Percentiles rank a stretch among this genome's conserved stretches.
Evolutionary conservation across 1,140 invertebrate species (phyloP).

Genomic region (Philaenus spumarius): DNA sequence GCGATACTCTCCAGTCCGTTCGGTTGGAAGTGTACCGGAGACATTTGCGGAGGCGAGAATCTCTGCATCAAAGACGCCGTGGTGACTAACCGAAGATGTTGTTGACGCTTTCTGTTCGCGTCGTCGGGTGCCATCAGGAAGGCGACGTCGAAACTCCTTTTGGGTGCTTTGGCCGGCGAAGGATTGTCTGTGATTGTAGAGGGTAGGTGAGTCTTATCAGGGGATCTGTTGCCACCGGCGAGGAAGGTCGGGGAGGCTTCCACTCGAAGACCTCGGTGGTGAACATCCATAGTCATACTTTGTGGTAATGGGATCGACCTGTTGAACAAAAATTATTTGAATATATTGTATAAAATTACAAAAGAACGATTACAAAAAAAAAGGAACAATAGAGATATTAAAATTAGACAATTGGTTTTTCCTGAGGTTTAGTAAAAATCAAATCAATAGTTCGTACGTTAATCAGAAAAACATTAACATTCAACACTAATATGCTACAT

Average conservation of each 20-base stretch:
- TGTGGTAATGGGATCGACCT: no score
- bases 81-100: slow-evolving; percentile 25
- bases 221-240: not conserved
- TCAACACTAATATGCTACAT: no score
- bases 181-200: not conserved
- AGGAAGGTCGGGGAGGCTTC: slow-evolving; percentile 11
- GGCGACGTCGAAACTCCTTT: slow-evolving; percentile 75
- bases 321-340: no score
- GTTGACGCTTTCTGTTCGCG: slow-evolving; percentile 48
- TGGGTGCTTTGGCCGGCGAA: slow-evolving; percentile 16
- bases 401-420: no score
- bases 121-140: slow-evolving; percentile 82
- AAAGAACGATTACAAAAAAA: no score
- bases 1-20: slow-evolving; percentile 24
- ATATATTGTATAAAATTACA: no score
- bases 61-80: slow-evolving; percentile 22
- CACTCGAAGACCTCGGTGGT: slow-evolving; percentile 19
- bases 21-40: slow-evolving; percentile 27
- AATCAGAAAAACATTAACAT: no score
- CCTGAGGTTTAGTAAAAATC: no score
- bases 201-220: not conserved
- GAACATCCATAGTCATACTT: slow-evolving; percentile 32
- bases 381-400: no score
- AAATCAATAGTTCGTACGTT: no score
- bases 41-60: slow-evolving; percentile 22